Base-by-base conservation (phyloP, 2,888 invertebrate genomes). In the Lasioglossum leucozonium region DNA sequence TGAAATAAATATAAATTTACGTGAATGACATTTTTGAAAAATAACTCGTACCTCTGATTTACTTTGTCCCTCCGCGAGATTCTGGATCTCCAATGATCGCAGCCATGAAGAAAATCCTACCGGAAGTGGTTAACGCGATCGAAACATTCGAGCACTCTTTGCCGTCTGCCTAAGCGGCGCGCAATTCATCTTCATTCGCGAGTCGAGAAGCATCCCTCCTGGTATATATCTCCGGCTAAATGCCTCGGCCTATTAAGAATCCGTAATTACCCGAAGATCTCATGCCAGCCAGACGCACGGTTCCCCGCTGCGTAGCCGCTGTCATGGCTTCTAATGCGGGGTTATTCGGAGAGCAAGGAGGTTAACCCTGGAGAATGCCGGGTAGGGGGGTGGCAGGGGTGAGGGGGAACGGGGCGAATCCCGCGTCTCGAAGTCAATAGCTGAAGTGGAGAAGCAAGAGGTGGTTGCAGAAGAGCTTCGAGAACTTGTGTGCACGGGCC, bases 381-480 rank as follows among this genome's bases (percentile, higher is more conserved):
- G 40, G 3, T 0, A 0, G 37, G 37, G 37, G 37, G 37, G 18
- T n/a, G n/a, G n/a, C n/a, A n/a, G n/a, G n/a, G n/a, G n/a, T n/a
- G n/a, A n/a, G n/a, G n/a, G n/a, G n/a, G n/a, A n/a, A n/a, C n/a
- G 47, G 62, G 40, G 77, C 82, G 58, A 76, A 84, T 84, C 82
- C 73, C 87, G 58, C 78, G 79, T 89, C 83, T 87, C 80, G 84
- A 86, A 87, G 88, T 87, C 88, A 87, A 89, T 89, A 84, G 77
- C 77, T 72, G 55, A 62, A 89, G 87, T 77, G 69, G 81, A 42
- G 80, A 73, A 78, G 77, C 77, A 74, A 40, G 81, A 80, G 77
- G 62, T 74, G 73, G 79, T 72, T 69, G 51, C 67, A 80, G 80
- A 79, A 82, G 82, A 78, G 85, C 65, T 51, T 69, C 37, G 80